These are phyloP conservation scores for Nerophis lumbriciformis DNA, from an alignment of 2,113 vertebrate genomes.

Conservation along the genomic window DNA sequence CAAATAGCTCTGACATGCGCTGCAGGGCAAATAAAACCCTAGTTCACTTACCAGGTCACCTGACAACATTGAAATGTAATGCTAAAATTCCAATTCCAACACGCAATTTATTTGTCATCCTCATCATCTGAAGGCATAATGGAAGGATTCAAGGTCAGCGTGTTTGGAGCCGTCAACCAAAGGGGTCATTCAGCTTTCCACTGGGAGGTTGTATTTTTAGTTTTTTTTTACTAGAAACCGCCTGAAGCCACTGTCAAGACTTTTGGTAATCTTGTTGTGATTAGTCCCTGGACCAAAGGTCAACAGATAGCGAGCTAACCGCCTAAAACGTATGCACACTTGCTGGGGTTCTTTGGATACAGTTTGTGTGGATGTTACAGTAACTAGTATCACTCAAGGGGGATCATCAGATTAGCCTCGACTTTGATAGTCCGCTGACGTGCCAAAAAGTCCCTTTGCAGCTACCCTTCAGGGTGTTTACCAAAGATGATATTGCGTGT, in stretches of 20 bases:
- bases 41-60: slow-evolving; percentile 24
- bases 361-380: slow-evolving; percentile 16
- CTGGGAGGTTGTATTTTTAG: slow-evolving; percentile 2
- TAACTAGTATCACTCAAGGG: slow-evolving; percentile 29
- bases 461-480: slow-evolving; percentile 25
- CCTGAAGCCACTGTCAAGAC: slow-evolving; percentile 49
- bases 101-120: neutral
- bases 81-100: slow-evolving; percentile 14
- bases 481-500: slow-evolving; percentile 43
- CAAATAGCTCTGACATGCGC: slow-evolving; percentile 30
- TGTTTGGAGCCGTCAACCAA: slow-evolving; percentile 13
- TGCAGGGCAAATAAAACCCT: slow-evolving; percentile 23
- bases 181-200: slow-evolving; percentile 17
- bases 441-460: slow-evolving; percentile 41
- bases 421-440: slow-evolving; percentile 20
- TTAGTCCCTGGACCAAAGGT: slow-evolving; percentile 63
- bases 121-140: slow-evolving; percentile 9
- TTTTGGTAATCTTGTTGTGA: slow-evolving; percentile 63
- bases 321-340: slow-evolving; percentile 38
- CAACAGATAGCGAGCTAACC: slow-evolving; percentile 52
- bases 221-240: slow-evolving; percentile 23
- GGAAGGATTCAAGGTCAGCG: slow-evolving; percentile 40
- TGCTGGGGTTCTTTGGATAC: slow-evolving; percentile 21
- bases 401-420: slow-evolving; percentile 29
- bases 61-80: slow-evolving; percentile 17